Evolutionary conservation across 64 coral and sea anemone genomes (phyloP).

Genomic region (Catalaphyllia jardinei): DNA sequence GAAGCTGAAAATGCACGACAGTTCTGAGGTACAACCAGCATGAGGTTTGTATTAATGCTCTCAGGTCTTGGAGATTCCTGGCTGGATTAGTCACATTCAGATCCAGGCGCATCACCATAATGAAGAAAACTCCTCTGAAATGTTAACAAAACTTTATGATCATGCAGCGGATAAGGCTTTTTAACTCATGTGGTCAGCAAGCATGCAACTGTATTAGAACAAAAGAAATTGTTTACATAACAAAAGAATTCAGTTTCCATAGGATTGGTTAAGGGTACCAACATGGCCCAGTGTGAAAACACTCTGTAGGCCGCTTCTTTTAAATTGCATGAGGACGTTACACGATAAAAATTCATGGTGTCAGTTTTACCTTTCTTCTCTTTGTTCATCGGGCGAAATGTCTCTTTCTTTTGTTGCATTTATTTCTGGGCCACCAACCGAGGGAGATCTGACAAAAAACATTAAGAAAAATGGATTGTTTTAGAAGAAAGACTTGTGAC

Average conservation of each 20-base stretch:
- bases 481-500: no score
- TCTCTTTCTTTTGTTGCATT: neutral
- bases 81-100: constrained; percentile 10
- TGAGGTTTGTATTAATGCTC: neutral
- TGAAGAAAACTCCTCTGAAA: constrained; percentile 44
- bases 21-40: constrained; percentile 1
- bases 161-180: no score
- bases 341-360: no score
- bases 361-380: constrained; percentile 10
- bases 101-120: constrained; percentile 11
- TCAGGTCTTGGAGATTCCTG: neutral
- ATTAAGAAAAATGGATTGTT: no score
- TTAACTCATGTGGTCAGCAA: no score
- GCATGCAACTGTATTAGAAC: no score
- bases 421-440: neutral
- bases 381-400: neutral
- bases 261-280: no score
- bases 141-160: no score
- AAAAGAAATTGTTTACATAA: no score
- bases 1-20: neutral
- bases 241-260: no score
- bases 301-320: neutral
- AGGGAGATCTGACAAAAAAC: neutral
- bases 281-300: neutral
- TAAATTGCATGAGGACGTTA: no score